Base-by-base conservation (phyloP, 1,140 invertebrate genomes). In the Conus betulinus region DNA sequence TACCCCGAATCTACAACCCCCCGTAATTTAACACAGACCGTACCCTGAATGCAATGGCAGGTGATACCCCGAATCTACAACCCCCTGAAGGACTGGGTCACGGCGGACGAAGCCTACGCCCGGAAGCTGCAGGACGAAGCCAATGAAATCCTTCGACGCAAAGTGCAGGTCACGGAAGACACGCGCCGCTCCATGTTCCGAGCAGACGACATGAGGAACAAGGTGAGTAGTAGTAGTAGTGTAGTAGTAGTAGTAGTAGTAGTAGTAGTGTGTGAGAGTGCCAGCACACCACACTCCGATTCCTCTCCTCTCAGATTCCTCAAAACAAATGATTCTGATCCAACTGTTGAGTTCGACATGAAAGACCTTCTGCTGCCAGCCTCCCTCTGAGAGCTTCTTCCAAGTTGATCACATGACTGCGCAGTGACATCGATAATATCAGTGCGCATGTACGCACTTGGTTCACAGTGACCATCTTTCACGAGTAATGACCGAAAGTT, bases 1-100 rank as follows among this genome's bases (percentile, higher is more conserved):
- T 15, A 17, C 15, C 39, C 39, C 39, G 39, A 39, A 39, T 39
- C 11, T 78, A 10, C 74, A 39, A 11, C 23, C n/a, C 23, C n/a
- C 23, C 2, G 74, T 20, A 39, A 53, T 17, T 57, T 85, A 17
- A 23, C 71, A 39, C 39, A 39, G 13, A 67, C 20, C 39, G 39
- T 39, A 15, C 20, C 60, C n/a, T 15, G 15, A 6, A 71, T 82
- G 1, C 71, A 89, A 27, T 39, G 39, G 3, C 88, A 90, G 25
- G 63, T 88, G 5, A 85, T 91, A 13, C 89, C 89, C 5, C 53
- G 78, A 51, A 90, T 92, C 39, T 88, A 51, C 76, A 82, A 86
- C 15, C 88, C 89, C 10, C 85, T 91, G 27, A 92, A 92, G 52
- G 87, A 91, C 67, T 93, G 92, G 92, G 90, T 91, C 11, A 88